These are phyloP conservation scores for Eurois occulta DNA, from an alignment of 2,888 invertebrate genomes.

Conservation along the genomic window DNA sequence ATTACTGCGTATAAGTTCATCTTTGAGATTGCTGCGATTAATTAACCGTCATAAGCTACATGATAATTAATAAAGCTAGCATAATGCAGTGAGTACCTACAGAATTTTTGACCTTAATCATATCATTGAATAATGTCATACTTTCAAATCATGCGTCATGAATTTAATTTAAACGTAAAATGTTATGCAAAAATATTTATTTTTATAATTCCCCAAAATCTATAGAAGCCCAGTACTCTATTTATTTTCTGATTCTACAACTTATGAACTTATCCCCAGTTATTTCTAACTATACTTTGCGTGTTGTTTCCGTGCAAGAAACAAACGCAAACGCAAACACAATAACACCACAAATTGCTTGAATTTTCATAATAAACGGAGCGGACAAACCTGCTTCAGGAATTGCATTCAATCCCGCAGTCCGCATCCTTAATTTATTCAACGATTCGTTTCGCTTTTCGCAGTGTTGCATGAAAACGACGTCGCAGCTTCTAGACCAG, in stretches of 20 bases:
- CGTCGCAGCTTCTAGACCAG: constrained; percentile 1
- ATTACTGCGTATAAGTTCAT: constrained; percentile 12
- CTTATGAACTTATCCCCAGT: neutral
- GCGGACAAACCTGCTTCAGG: constrained; percentile 35
- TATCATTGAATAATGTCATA: neutral
- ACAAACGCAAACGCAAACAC: neutral
- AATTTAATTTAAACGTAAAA: neutral
- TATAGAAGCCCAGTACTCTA: neutral
- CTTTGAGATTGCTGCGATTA: constrained; percentile 7
- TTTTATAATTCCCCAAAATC: neutral
- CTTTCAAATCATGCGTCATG: neutral
- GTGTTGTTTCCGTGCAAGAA: neutral
- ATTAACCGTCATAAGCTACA: neutral
- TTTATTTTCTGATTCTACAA: neutral
- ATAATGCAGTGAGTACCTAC: no score
- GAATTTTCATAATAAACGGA: constrained; percentile 48
- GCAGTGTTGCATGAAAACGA: constrained; percentile 53
- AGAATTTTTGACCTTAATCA: neutral
- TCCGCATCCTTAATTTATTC: constrained; percentile 56
- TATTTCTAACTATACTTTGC: neutral
- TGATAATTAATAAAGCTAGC: constrained; percentile 6
- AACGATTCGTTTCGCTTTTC: constrained; percentile 51
- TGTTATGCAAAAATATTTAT: neutral
- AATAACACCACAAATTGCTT: constrained; percentile 25
- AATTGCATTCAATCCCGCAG: constrained; percentile 38